Evolutionary conservation across 2,113 vertebrate species (phyloP), one percentile per base, ranked within the genome.

Genomic region (Triplophysa siluroides): DNA sequence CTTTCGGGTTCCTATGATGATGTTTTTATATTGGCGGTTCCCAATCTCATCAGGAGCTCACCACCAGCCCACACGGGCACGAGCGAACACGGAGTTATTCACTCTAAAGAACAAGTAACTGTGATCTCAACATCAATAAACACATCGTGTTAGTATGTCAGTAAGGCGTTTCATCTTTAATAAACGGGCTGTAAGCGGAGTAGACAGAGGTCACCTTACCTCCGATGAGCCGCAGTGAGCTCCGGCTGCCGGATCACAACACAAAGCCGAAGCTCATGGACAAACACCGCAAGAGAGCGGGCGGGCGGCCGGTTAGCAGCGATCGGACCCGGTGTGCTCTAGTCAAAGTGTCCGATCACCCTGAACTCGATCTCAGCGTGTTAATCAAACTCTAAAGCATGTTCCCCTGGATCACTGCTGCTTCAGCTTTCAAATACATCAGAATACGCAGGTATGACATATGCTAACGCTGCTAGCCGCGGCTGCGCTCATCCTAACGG

Each of bases 171-270:
- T 52, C 9, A 2, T 45, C 43, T 45, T 45, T 9, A 45, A 45
- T 45, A 45, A 45, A 45, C 43, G 11, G 43, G 26, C 8, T 73
- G 70, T 60, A 38, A 41, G 58, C 19, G 56, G 47, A 54, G 19
- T 29, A 58, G 38, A 21, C 58, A 74, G 56, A 74, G 71, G 71
- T 74, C 56, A 74, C 56, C 71, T 74, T 74, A 74, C 71, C 71
- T 74, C 71, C 21, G 56, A 74, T 74, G 56, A 61, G 33, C 33
- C 43, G 33, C 38, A 38, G 29, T 52, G 19, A 73, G 10, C 56
- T 45, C 33, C n/a, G 71, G 33, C 56, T 45, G 54, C 38, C 33
- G 21, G 21, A 13, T 56, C 8, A 11, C 23, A 56, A 47, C 8
- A 24, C 24, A 13, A 61, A 81, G 74, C 45, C 38, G 13, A 45